Evolutionary conservation across 2,113 vertebrate genomes (phyloP).

Genomic region (Cyrtonyx montezumae): DNA sequence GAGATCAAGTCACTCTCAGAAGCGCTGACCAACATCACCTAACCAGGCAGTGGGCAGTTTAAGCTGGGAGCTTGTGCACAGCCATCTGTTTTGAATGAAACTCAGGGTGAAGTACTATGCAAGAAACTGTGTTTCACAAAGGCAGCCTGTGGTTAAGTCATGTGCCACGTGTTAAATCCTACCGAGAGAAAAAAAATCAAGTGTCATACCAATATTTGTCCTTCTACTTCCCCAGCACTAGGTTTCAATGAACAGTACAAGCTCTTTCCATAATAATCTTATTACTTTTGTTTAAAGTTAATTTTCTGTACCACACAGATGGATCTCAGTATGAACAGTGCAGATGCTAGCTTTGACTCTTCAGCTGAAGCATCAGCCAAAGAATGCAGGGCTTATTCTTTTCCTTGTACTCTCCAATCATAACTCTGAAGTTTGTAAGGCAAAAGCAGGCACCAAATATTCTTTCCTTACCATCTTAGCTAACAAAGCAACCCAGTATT

Average conservation of each 20-base stretch:
- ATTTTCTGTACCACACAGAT: background rate
- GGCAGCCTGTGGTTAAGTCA: background rate
- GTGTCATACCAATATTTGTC: background rate
- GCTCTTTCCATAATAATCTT: background rate
- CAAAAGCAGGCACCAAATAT: background rate
- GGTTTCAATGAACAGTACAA: background rate
- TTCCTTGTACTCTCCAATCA: background rate
- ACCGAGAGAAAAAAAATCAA: background rate
- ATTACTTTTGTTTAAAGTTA: background rate
- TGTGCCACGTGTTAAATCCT: background rate
- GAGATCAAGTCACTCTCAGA: fast-evolving
- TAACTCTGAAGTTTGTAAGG: background rate
- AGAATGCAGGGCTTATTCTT: background rate
- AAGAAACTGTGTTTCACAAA: background rate
- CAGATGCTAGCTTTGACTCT: background rate
- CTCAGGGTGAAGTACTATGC: background rate
- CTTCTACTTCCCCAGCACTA: background rate
- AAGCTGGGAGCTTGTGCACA: background rate
- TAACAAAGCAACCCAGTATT: background rate
- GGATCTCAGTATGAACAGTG: background rate
- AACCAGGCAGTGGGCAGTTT: background rate
- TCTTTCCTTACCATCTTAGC: background rate
- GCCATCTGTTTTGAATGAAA: background rate
- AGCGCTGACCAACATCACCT: background rate
- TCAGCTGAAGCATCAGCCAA: background rate